A percentile compares a stretch with the other conserved stretches of the same genome.
Conservation (phyloP, 2,888 invertebrate species). For the Drosophila mulleri region DNA sequence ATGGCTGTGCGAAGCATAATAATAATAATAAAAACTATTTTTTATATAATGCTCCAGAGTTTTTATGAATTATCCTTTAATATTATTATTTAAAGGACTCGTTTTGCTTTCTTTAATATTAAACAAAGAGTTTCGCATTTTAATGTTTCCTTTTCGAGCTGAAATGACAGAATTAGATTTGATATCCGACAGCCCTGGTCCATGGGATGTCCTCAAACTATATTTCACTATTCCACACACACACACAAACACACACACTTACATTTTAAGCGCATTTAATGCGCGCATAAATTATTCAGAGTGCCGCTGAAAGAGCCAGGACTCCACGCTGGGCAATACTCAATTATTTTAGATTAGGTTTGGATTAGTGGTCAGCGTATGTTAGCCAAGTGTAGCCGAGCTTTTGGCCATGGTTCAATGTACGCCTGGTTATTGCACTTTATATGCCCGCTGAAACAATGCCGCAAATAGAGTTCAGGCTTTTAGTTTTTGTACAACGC, state of each 20-base stretch:
- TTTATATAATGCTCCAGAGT: neutral
- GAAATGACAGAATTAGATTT: conserved; percentile 1
- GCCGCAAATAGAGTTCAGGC: conserved; percentile 32
- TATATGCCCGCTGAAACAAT: conserved; percentile 34
- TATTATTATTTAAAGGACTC: neutral
- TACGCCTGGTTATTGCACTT: conserved; percentile 74
- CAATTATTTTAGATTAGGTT: conserved; percentile 81
- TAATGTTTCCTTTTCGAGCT: neutral
- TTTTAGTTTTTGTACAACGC: conserved; percentile 22
- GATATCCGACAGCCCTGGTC: conserved; percentile 3
- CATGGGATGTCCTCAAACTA: conserved; percentile 8
- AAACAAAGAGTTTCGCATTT: neutral
- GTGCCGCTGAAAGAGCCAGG: conserved; percentile 31
- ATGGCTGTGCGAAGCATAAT: neutral
- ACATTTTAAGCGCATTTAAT: conserved; percentile 72
- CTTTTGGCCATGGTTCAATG: conserved; percentile 52
- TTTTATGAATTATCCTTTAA: neutral
- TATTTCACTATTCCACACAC: conserved; percentile 3
- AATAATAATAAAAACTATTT: neutral
- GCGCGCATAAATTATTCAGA: conserved; percentile 77
- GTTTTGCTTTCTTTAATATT: too few species aligned
- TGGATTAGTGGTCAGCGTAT: conserved; percentile 69
- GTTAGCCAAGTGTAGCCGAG: neutral
- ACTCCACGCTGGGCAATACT: conserved; percentile 60
- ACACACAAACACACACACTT: conserved; percentile 3